These are phyloP conservation scores for Nothobranchius kuhntae DNA, from an alignment of 2,113 vertebrate species.

Conservation along the genomic window DNA sequence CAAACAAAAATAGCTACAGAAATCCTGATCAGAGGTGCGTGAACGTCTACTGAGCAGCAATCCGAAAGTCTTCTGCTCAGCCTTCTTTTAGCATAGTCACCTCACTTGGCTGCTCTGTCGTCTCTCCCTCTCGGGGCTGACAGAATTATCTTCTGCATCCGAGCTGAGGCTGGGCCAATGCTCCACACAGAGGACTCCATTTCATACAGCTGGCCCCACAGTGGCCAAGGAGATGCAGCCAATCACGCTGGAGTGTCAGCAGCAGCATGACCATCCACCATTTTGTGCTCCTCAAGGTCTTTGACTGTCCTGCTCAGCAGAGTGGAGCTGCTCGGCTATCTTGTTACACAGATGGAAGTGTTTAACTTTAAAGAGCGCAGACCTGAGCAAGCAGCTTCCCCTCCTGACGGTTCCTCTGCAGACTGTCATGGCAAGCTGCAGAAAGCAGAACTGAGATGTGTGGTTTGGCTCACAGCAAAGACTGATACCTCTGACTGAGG, in stretches of 20 bases:
- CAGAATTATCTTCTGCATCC: constrained; percentile 98
- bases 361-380: constrained; percentile 74
- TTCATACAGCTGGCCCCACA: constrained; percentile 79
- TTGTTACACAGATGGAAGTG: constrained; percentile 81
- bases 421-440: constrained; percentile 61
- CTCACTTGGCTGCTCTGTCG: constrained; percentile 82
- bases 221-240: constrained; percentile 72
- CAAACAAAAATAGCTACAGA: constrained; percentile 21
- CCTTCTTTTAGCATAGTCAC: constrained; percentile 86
- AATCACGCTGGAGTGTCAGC: constrained; percentile 68
- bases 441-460: constrained; percentile 73
- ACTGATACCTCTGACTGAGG: constrained; percentile 45
- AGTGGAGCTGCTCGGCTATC: constrained; percentile 72
- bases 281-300: constrained; percentile 83
- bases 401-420: constrained; percentile 60
- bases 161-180: constrained; percentile 88
- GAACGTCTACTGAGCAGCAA: constrained; percentile 63
- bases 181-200: constrained; percentile 87
- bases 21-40: constrained; percentile 24
- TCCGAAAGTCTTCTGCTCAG: constrained; percentile 89
- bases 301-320: constrained; percentile 68
- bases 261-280: constrained; percentile 77
- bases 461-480: constrained; percentile 47
- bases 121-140: constrained; percentile 80
- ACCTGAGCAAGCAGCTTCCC: constrained; percentile 71